These are phyloP conservation scores for Gobius niger DNA, from an alignment of 2,113 vertebrate species.

Conservation along the genomic window DNA sequence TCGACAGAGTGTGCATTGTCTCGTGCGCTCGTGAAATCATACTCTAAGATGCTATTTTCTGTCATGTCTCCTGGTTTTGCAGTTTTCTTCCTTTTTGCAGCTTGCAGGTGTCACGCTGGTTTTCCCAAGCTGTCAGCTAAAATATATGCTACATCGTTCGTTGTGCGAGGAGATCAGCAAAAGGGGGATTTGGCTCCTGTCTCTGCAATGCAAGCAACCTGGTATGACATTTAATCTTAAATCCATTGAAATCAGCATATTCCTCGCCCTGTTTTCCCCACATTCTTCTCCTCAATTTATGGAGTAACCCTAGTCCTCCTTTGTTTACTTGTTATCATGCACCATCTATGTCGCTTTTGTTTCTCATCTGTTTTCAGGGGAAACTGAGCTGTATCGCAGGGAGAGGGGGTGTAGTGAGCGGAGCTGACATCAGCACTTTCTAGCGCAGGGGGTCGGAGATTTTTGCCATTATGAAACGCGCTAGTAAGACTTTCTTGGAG, in stretches of 20 bases:
- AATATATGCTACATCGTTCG: slow-evolving; percentile 6
- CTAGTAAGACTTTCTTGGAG: slow-evolving; percentile 19
- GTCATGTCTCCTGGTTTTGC: neutral
- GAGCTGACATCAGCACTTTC: slow-evolving; percentile 47
- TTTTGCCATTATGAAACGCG: slow-evolving; percentile 30
- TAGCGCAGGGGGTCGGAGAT: slow-evolving; percentile 18
- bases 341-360: slow-evolving; percentile 30
- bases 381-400: slow-evolving; percentile 22
- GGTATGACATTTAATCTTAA: slow-evolving; percentile 45
- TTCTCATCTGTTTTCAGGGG: slow-evolving; percentile 48
- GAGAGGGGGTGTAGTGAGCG: slow-evolving; percentile 24
- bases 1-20: neutral
- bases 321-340: slow-evolving; percentile 22
- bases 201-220: slow-evolving; percentile 29
- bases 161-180: neutral
- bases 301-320: slow-evolving; percentile 8
- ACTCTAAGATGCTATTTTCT: neutral
- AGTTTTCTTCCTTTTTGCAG: slow-evolving; percentile 13
- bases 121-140: slow-evolving; percentile 25
- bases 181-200: slow-evolving; percentile 23
- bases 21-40: neutral
- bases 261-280: slow-evolving; percentile 10
- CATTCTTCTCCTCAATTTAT: slow-evolving; percentile 15
- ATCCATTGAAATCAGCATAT: slow-evolving; percentile 51
- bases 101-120: slow-evolving; percentile 18